Evolutionary conservation across 1,140 invertebrate species (phyloP).

Genomic region (Drosophila watanabei): DNA sequence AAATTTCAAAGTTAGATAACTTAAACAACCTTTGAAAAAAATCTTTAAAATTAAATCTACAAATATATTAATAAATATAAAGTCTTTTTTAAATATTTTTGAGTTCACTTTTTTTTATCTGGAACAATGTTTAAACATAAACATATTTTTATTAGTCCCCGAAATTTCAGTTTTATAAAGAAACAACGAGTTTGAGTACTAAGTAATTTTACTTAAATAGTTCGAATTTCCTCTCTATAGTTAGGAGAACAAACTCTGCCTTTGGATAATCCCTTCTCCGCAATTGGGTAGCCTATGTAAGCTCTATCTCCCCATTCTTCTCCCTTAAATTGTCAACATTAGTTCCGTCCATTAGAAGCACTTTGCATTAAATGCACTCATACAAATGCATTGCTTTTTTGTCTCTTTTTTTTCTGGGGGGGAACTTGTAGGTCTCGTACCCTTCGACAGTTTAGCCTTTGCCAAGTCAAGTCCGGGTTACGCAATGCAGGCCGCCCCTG

Average conservation of each 20-base stretch:
- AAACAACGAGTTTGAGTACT: too few relatives aligned
- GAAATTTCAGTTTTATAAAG: too few relatives aligned
- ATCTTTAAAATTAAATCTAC: too few relatives aligned
- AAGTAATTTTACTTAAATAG: too few relatives aligned
- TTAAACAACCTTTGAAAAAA: too few relatives aligned
- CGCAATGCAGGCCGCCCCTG: slow-evolving; percentile 61
- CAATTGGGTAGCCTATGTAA: neutral
- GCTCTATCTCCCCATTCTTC: slow-evolving; percentile 1
- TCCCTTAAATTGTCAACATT: slow-evolving; percentile 63
- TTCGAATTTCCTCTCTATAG: neutral
- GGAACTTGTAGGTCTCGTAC: slow-evolving; percentile 29
- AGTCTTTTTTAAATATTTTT: too few relatives aligned
- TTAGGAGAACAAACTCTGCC: neutral
- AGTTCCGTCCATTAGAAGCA: slow-evolving; percentile 66
- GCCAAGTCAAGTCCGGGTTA: slow-evolving; percentile 64
- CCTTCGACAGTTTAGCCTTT: slow-evolving; percentile 48
- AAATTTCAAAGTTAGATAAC: neutral
- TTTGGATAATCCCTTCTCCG: slow-evolving; percentile 5
- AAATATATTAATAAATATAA: too few relatives aligned
- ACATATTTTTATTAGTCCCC: too few relatives aligned
- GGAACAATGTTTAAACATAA: too few relatives aligned
- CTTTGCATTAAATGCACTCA: slow-evolving; percentile 56
- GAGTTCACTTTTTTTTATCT: too few relatives aligned
- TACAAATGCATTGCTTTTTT: slow-evolving; percentile 28
- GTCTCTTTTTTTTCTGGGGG: neutral